phyloP scores from a whole-genome alignment of 2,888 invertebrate genomes.

The Tinea semifulvella region DNA sequence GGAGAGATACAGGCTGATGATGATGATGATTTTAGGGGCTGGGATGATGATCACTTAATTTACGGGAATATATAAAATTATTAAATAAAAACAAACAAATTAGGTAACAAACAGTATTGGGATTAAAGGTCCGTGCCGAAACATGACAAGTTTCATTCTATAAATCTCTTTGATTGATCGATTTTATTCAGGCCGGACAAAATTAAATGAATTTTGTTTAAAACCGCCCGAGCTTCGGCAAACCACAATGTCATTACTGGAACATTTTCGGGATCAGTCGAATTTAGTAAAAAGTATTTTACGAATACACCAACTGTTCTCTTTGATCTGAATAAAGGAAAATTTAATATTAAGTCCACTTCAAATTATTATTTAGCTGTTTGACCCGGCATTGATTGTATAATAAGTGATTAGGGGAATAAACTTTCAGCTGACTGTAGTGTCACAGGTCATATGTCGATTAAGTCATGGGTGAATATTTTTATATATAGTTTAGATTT shows the following conservation, averaged over 20 bases:
- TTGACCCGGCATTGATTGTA: too few relatives aligned
- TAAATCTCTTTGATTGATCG: slow-evolving; percentile 10
- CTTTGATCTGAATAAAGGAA: not conserved
- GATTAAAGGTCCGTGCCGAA: not conserved
- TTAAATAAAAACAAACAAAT: not conserved
- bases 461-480: too few relatives aligned
- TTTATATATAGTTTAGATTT: too few relatives aligned
- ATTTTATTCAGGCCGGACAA: not conserved
- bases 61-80: not conserved
- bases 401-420: too few relatives aligned
- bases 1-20: too few relatives aligned
- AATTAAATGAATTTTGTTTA: slow-evolving; percentile 3
- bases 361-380: not conserved
- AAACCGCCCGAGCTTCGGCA: not conserved
- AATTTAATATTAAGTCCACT: not conserved
- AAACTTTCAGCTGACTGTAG: too few relatives aligned
- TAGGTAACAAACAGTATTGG: not conserved
- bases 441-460: too few relatives aligned
- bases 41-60: not conserved
- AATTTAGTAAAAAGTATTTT: slow-evolving; percentile 3
- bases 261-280: slow-evolving; percentile 3
- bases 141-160: slow-evolving; percentile 6
- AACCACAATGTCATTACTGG: slow-evolving; percentile 5
- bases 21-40: too few relatives aligned
- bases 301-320: not conserved